phyloP scores from a whole-genome alignment of 2,113 vertebrate species.

The Corythoichthys intestinalis region DNA sequence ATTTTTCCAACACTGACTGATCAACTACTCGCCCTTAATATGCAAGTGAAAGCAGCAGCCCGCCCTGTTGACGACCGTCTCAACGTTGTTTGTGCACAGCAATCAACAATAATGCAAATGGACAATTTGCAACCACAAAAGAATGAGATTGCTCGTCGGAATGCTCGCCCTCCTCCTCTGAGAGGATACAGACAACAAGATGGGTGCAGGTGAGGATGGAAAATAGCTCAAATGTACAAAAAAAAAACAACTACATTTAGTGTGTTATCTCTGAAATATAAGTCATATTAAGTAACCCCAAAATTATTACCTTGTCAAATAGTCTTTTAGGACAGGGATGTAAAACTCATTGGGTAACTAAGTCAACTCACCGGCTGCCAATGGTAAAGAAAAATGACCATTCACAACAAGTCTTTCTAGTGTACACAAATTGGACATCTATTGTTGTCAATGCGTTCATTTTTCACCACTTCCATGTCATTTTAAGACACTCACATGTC shows the following conservation, averaged over 20 bases:
- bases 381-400: too few relatives aligned
- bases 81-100: neutral
- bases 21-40: neutral
- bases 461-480: too few relatives aligned
- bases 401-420: too few relatives aligned
- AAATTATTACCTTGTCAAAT: too few relatives aligned
- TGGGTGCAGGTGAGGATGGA: neutral
- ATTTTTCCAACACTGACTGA: neutral
- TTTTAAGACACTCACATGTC: too few relatives aligned
- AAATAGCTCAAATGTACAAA: neutral
- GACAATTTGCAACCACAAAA: neutral
- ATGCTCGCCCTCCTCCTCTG: neutral
- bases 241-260: neutral
- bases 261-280: neutral
- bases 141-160: neutral
- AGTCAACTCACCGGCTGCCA: too few relatives aligned
- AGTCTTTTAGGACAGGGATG: too few relatives aligned
- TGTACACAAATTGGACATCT: too few relatives aligned
- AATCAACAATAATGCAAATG: neutral
- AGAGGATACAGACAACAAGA: neutral
- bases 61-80: neutral
- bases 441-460: too few relatives aligned
- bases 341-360: too few relatives aligned
- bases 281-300: too few relatives aligned
- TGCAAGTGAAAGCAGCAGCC: neutral